Base-by-base conservation (phyloP, 2,113 vertebrate species). In the Pholis gunnellus region DNA sequence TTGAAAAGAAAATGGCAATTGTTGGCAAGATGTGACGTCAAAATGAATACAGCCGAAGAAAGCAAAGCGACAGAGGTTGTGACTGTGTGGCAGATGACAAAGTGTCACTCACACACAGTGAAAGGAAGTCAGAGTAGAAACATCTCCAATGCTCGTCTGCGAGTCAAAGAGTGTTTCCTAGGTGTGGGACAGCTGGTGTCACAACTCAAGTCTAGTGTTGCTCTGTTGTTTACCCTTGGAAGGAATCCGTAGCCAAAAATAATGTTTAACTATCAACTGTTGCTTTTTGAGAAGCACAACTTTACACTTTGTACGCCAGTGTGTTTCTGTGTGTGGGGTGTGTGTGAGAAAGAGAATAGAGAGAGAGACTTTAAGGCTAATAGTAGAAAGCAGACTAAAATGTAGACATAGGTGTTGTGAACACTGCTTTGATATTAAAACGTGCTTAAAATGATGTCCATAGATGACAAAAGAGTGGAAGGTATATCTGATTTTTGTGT, bases 181-280 rank as follows among this genome's bases (percentile, higher is more conserved):
- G 72, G 85, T 75, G 79, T 79, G 61, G 68, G 75, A 85, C 79
- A 73, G 86, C 67, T 82, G 59, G 34, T 91, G 88, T 86, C 83
- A 87, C 48, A 72, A 74, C 64, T 76, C 71, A 74, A 54, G 75
- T 70, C 42, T 50, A 46, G 27, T 11, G 25, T 68, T 68, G 42
- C 34, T 52, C 48, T 71, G 29, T 67, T 57, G 48, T 81, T 68
- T 27, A 79, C 34, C 3, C 36, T 65, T 25, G 2, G n/a, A 76
- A 59, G 11, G 27, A 73, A 48, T 44, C 31, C 13, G 48, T 9
- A n/a, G n/a, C 25, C 40, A 5, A 63, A 78, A 68, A 68, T 15
- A 67, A 38, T 59, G 1, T 68, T 74, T 52, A 65, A 75, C 54
- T 7, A 34, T 27, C 6, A 74, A 48, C 64, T 78, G 64, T 68